phyloP scores from a whole-genome alignment of 2,113 vertebrate genomes.

The Lampris megalopsis region DNA sequence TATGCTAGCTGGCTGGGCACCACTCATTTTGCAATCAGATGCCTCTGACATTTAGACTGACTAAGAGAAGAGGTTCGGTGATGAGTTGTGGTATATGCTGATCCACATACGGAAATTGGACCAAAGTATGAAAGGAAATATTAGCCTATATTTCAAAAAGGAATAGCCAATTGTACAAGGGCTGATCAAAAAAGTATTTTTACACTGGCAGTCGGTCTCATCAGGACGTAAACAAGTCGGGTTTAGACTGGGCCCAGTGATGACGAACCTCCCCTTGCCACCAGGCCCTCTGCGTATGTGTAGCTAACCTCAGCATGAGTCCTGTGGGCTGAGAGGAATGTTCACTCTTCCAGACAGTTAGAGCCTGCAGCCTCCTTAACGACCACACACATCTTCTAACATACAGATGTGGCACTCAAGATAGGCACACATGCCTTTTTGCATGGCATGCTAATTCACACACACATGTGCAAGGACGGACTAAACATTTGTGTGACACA shows the following conservation, averaged over 20 bases:
- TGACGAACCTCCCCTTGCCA: conserved; percentile 52
- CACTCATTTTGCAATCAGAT: conserved; percentile 35
- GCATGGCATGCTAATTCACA: background rate
- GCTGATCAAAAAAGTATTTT: conserved; percentile 15
- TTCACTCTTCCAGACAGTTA: conserved; percentile 39
- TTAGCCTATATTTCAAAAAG: conserved; percentile 6
- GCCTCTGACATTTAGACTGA: conserved; percentile 52
- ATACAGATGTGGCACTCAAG: background rate
- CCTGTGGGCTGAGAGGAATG: conserved; percentile 57
- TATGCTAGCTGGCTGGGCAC: conserved; percentile 10
- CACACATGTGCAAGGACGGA: background rate
- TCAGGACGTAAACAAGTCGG: conserved; percentile 30
- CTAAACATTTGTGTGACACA: background rate
- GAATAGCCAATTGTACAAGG: background rate
- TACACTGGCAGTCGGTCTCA: conserved; percentile 17
- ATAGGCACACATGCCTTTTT: conserved; percentile 6
- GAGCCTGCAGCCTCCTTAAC: conserved; percentile 19
- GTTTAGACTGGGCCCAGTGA: conserved; percentile 56
- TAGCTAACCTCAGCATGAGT: conserved; percentile 52
- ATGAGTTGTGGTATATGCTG: background rate
- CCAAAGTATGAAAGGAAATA: background rate
- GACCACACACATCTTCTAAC: conserved; percentile 43
- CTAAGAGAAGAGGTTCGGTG: background rate
- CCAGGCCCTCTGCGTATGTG: conserved; percentile 47
- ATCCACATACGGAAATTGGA: background rate